A percentile compares a stretch with the other conserved stretches of the same genome.
phyloP scores from a whole-genome alignment of 1,140 invertebrate species.

The Ephestia elutella region DNA sequence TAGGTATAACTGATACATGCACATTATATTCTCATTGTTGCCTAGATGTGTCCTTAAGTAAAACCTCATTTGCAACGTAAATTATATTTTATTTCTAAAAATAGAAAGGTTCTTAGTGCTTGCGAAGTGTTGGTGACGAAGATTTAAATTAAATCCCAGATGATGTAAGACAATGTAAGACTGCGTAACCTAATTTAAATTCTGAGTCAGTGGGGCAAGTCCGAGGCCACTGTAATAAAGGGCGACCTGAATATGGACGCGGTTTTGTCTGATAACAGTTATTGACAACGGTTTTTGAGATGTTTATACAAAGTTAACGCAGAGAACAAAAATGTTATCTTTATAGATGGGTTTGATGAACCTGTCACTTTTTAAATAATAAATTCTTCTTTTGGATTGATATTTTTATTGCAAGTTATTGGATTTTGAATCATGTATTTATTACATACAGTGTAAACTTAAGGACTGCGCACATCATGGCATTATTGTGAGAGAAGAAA shows the following conservation, averaged over 20 bases:
- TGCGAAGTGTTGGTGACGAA: background rate
- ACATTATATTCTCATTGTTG: background rate
- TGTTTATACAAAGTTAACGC: too few relatives aligned
- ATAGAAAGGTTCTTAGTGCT: background rate
- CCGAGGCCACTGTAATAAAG: background rate
- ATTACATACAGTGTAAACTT: too few relatives aligned
- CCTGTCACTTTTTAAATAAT: too few relatives aligned
- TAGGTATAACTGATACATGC: background rate
- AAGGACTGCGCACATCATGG: too few relatives aligned
- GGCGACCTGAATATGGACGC: background rate
- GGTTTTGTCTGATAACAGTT: background rate
- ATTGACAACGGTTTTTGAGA: background rate
- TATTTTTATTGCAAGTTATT: too few relatives aligned
- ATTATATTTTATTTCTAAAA: background rate
- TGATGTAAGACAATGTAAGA: conserved; percentile 1
- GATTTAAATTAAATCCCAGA: background rate
- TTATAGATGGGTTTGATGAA: too few relatives aligned
- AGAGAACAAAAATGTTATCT: too few relatives aligned
- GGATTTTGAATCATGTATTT: too few relatives aligned
- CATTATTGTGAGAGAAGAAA: too few relatives aligned
- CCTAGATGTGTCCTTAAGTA: background rate
- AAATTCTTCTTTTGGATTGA: too few relatives aligned
- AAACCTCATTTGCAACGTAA: background rate
- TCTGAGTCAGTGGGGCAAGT: background rate
- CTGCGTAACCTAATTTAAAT: background rate